Percentiles rank a stretch among this genome's conserved stretches.
Evolutionary conservation across 2,888 invertebrate genomes (phyloP).

Genomic region (Theodoxus fluviatilis): DNA sequence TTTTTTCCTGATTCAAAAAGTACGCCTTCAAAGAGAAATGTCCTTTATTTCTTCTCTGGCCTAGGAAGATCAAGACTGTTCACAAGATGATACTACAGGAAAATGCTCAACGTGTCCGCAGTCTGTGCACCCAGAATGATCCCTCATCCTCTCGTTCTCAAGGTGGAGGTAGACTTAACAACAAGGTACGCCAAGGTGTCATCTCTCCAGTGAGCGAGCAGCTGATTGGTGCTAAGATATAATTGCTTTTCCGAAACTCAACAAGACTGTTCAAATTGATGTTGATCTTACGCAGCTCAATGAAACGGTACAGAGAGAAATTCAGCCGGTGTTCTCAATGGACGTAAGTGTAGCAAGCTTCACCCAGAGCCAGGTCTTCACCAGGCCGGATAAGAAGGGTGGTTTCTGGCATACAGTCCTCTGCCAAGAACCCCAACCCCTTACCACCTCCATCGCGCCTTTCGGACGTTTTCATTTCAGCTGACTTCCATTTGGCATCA

Average conservation of each 20-base stretch:
- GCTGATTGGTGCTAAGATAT: slow-evolving; percentile 37
- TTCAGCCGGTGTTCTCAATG: slow-evolving; percentile 15
- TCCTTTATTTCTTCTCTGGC: slow-evolving; percentile 18
- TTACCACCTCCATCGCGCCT: too few species aligned
- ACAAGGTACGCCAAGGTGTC: neutral
- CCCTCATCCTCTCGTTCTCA: slow-evolving; percentile 47
- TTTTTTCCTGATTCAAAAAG: too few species aligned
- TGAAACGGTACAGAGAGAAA: slow-evolving; percentile 4
- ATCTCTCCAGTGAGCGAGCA: slow-evolving; percentile 44
- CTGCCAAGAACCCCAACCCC: too few species aligned
- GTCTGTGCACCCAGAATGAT: slow-evolving; percentile 50
- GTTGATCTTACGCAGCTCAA: slow-evolving; percentile 28
- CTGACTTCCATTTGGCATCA: slow-evolving; percentile 15
- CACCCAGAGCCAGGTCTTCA: slow-evolving; percentile 34
- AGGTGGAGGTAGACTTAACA: slow-evolving; percentile 23
- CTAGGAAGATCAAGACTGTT: slow-evolving; percentile 20
- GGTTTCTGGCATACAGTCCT: slow-evolving; percentile 39
- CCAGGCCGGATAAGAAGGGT: slow-evolving; percentile 33
- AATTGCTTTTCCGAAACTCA: slow-evolving; percentile 48
- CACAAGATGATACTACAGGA: too few species aligned
- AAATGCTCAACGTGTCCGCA: too few species aligned
- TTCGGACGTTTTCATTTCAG: too few species aligned
- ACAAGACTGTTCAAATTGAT: slow-evolving; percentile 26
- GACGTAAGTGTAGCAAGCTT: slow-evolving; percentile 34
- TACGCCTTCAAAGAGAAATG: too few species aligned